Base-by-base conservation (phyloP, 2,888 invertebrate genomes). In the Drosophila infuscata region DNA sequence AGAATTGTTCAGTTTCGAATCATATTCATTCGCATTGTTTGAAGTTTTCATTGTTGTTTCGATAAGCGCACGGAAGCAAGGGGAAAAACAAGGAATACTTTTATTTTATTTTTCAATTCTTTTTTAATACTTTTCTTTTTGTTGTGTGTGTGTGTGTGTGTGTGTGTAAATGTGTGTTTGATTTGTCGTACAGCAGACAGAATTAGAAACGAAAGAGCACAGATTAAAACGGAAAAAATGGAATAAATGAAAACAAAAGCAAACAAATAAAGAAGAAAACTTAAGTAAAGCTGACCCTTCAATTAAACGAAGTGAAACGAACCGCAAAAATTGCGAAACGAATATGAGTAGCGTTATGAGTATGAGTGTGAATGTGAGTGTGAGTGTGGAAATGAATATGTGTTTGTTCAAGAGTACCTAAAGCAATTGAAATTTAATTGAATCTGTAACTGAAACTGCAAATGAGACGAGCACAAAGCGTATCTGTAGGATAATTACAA, bases 1-100 rank as follows among this genome's bases (percentile, higher is more conserved):
- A 73, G 43, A 54, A 59, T 65, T 54, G 64, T 65, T 56, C 38
- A 62, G 41, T 49, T 68, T 66, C 58, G 65, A 70, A 77, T 78
- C 72, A 73, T 74, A 82, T 88, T 81, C 78, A 82, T 85, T 72
- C 70, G 66, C 76, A 74, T 86, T 83, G 83, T 85, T 80, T 82
- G 73, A 74, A 61, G 88, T 63, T 82, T 84, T 73, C 82, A 77
- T 83, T 83, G 83, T 82, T 68, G 73, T 71, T 66, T 80, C 49
- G 66, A 66, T 66, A 77, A 79, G 66, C 75, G 57, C 79, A 74
- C 49, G 66, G 43, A 38, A 33, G 46, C 33, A 54, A 41, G 36
- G 46, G 20, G 64, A 38, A 63, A 60, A 53, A 66, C 38, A 52
- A 61, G 79, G 72, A 70, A 78, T 62, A 61, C 35, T 65, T 72